Conservation (phyloP, 1,140 invertebrate species). For the Brachionus sp. region DNA sequence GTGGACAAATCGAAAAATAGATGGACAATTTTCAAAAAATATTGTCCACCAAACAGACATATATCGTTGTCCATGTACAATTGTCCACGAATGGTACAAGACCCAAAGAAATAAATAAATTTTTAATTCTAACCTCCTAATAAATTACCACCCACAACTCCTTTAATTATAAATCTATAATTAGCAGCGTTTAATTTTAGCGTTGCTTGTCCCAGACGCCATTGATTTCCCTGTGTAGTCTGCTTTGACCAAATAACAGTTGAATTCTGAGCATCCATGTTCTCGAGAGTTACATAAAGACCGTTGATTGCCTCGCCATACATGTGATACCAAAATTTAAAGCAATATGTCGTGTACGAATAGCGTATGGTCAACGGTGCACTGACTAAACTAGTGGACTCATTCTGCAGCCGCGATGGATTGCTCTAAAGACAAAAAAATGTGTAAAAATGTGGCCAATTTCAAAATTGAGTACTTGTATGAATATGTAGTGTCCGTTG, state of each 20-base stretch:
- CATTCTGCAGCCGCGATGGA: not conserved
- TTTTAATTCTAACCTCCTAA: not conserved
- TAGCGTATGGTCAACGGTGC: not conserved
- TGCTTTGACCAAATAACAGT: not conserved
- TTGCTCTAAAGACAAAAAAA: not conserved
- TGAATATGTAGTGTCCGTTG: constrained; percentile 34
- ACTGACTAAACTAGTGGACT: not conserved
- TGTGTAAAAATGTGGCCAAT: not conserved
- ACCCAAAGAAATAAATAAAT: too few species aligned
- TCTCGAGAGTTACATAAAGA: not conserved
- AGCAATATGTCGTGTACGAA: not conserved
- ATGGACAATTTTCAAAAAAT: too few species aligned
- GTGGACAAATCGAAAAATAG: too few species aligned
- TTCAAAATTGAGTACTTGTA: constrained; percentile 13
- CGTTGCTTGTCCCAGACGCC: not conserved
- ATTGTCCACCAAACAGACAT: too few species aligned
- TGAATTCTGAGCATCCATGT: not conserved
- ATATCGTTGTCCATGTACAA: too few species aligned
- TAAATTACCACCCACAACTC: constrained; percentile 12
- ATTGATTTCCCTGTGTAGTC: not conserved
- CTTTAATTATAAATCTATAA: constrained; percentile 32
- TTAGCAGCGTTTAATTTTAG: not conserved
- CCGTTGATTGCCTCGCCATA: not conserved
- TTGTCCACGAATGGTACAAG: too few species aligned
- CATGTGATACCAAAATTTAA: constrained; percentile 20